Evolutionary conservation across 37 sponge, comb jelly and placozoan genomes (phyloP).

Genomic region (Aphrocallistes beatrix): DNA sequence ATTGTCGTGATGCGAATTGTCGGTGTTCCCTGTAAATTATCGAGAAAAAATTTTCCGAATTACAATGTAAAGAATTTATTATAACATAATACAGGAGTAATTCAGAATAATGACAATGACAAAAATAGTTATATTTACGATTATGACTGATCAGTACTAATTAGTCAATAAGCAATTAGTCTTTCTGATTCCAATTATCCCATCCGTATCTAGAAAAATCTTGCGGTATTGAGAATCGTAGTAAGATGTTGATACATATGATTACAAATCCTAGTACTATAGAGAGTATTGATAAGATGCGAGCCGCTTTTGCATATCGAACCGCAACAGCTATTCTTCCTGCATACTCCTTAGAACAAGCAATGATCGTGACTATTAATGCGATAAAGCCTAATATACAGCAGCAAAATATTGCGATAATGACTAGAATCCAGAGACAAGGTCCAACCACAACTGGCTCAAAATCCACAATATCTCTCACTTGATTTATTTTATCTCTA

Average conservation of each 20-base stretch:
- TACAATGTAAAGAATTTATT: no score
- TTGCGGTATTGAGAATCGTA: neutral
- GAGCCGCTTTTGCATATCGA: neutral
- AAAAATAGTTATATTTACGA: no score
- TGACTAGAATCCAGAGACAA: neutral
- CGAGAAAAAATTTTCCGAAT: no score
- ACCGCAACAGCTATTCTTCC: neutral
- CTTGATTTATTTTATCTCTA: neutral
- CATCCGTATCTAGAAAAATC: neutral
- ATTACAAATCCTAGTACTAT: neutral
- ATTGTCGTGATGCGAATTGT: no score
- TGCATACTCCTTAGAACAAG: constrained; percentile 4
- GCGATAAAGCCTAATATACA: neutral
- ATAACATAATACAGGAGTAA: no score
- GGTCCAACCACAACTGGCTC: neutral
- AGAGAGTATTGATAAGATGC: neutral
- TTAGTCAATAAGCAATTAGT: no score
- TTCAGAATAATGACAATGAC: no score
- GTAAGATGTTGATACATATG: neutral
- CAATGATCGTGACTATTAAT: neutral
- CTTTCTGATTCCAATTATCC: neutral
- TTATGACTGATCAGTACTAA: no score
- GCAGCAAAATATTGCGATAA: neutral
- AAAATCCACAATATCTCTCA: neutral
- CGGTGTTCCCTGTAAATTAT: no score